Evolutionary conservation across 1,140 invertebrate species (phyloP).

Genomic region (Ceratina australensis): DNA sequence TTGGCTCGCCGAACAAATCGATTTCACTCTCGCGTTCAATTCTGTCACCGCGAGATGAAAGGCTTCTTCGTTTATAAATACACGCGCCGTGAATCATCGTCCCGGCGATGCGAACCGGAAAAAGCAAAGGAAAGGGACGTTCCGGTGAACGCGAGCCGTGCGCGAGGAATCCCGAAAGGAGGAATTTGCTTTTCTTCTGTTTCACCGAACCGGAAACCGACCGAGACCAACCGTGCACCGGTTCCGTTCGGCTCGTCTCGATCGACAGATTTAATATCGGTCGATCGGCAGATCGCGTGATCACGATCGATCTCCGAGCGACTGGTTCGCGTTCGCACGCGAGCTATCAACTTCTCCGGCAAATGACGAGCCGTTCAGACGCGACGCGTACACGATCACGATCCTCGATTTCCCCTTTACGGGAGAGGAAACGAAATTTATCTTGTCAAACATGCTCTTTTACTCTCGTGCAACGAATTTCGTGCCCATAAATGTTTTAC

Average conservation of each 20-base stretch:
- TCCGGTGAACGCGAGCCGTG: background rate
- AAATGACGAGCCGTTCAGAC: too few relatives aligned
- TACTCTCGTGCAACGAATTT: background rate
- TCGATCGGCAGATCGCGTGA: conserved; percentile 6
- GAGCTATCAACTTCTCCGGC: background rate
- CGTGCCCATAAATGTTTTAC: conserved; percentile 16
- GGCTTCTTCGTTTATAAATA: conserved; percentile 9
- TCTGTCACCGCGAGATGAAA: background rate
- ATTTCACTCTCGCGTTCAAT: conserved; percentile 1
- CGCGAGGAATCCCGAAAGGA: background rate
- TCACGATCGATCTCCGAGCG: conserved; percentile 1
- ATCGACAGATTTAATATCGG: background rate
- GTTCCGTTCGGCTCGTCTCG: background rate
- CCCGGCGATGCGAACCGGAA: background rate
- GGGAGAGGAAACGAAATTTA: too few relatives aligned
- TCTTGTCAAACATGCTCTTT: too few relatives aligned
- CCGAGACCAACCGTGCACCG: background rate
- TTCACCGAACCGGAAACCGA: background rate
- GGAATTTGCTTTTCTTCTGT: background rate
- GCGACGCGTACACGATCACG: too few relatives aligned
- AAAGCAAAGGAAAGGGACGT: background rate
- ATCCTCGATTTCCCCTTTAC: too few relatives aligned
- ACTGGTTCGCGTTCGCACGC: background rate
- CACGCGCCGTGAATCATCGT: background rate
- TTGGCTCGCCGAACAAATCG: too few relatives aligned